A percentile compares a stretch with the other conserved stretches of the same genome.
These are phyloP conservation scores for Leptothorax acervorum DNA, from an alignment of 2,888 invertebrate species.

Conservation along the genomic window DNA sequence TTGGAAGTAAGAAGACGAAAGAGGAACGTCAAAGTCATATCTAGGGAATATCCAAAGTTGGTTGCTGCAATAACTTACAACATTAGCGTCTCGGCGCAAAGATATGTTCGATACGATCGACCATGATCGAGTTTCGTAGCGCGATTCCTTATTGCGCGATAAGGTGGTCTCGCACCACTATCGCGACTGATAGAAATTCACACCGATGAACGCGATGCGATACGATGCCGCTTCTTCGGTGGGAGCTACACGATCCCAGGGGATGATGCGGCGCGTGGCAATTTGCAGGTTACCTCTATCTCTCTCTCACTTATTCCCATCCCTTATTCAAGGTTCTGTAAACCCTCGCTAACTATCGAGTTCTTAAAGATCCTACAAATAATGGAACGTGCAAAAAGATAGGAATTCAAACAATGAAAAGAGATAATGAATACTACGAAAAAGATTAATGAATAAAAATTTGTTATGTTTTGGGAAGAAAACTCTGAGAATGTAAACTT, in stretches of 20 bases:
- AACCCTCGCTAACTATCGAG: not conserved
- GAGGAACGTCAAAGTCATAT: not conserved
- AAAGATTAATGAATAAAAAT: not conserved
- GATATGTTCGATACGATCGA: slow-evolving; percentile 30
- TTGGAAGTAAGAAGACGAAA: not conserved
- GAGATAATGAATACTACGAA: not conserved
- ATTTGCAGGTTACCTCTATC: slow-evolving; percentile 65
- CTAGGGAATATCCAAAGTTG: not conserved
- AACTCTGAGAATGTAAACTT: not conserved
- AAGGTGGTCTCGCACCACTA: slow-evolving; percentile 23
- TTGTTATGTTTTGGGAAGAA: not conserved
- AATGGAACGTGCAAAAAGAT: slow-evolving; percentile 10
- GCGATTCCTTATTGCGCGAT: slow-evolving; percentile 35
- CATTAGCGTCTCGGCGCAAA: slow-evolving; percentile 12
- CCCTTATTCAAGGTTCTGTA: not conserved
- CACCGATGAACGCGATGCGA: slow-evolving; percentile 62
- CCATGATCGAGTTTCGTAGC: slow-evolving; percentile 38
- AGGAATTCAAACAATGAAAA: not conserved
- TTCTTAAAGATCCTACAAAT: slow-evolving; percentile 30
- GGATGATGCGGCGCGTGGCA: slow-evolving; percentile 69
- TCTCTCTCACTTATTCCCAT: not conserved
- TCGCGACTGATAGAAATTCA: slow-evolving; percentile 72
- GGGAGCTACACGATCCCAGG: slow-evolving; percentile 61
- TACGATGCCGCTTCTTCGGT: slow-evolving; percentile 55
- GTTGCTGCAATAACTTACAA: slow-evolving; percentile 13